These are phyloP conservation scores for Pheosia gnoma DNA, from an alignment of 2,888 invertebrate genomes.

Conservation along the genomic window DNA sequence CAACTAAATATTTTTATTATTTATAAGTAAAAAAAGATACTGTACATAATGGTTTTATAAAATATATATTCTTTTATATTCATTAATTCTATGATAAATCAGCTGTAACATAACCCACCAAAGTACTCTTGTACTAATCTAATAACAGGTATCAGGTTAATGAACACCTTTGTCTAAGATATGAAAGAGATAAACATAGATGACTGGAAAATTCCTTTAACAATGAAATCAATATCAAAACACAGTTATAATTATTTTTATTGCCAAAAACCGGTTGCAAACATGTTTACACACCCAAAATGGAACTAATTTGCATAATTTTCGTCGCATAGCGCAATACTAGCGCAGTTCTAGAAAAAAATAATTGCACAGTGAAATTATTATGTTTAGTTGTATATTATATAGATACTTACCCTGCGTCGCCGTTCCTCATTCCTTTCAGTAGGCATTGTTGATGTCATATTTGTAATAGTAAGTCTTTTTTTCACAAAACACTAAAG, in stretches of 20 bases:
- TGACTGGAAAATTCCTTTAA: slow-evolving; percentile 41
- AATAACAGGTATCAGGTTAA: slow-evolving; percentile 1
- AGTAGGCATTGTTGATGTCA: slow-evolving; percentile 70
- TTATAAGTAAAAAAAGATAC: too few species aligned
- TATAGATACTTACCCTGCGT: slow-evolving; percentile 65
- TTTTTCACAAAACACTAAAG: not conserved
- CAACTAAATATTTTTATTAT: too few species aligned
- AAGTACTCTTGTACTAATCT: not conserved
- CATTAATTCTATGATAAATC: too few species aligned
- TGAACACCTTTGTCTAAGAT: slow-evolving; percentile 19
- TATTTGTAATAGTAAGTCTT: slow-evolving; percentile 25
- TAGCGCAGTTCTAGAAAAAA: slow-evolving; percentile 21
- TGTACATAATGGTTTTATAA: too few species aligned
- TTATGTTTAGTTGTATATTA: slow-evolving; percentile 3
- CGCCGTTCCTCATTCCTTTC: slow-evolving; percentile 78
- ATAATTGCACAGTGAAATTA: slow-evolving; percentile 4
- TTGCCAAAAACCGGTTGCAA: slow-evolving; percentile 36
- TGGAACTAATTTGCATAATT: slow-evolving; percentile 20
- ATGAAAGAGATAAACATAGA: slow-evolving; percentile 5
- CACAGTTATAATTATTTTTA: not conserved
- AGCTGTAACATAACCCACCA: too few species aligned
- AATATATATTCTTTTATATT: too few species aligned
- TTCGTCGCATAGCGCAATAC: slow-evolving; percentile 40
- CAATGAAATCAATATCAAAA: slow-evolving; percentile 29
- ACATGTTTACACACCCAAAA: slow-evolving; percentile 25